Conservation (phyloP, 2,888 invertebrate species). For the Lithophane socia region DNA sequence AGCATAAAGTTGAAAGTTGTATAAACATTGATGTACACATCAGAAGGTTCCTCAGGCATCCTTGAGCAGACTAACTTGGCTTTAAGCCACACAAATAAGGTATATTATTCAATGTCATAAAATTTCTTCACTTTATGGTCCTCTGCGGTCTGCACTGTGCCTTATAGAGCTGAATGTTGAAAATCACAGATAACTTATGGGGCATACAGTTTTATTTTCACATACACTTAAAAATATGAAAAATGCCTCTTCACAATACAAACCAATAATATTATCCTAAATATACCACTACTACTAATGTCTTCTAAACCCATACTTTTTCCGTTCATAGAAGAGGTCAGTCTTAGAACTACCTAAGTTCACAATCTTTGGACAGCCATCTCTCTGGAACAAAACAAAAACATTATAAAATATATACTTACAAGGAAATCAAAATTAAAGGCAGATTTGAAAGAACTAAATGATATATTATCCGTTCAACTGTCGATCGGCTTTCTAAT, state of each 20-base stretch:
- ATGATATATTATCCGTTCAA: not conserved
- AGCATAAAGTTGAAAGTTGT: not conserved
- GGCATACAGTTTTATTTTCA: not conserved
- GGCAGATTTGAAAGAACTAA: not conserved
- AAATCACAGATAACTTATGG: slow-evolving; percentile 21
- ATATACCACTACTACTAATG: slow-evolving; percentile 91
- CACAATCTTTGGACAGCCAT: slow-evolving; percentile 99
- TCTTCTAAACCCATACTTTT: slow-evolving; percentile 99
- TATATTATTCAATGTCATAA: not conserved
- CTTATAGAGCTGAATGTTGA: not conserved
- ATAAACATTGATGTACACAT: not conserved
- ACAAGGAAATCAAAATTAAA: not conserved
- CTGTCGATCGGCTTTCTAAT: too few relatives aligned
- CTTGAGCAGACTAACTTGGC: not conserved
- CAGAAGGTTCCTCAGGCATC: not conserved
- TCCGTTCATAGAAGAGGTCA: slow-evolving; percentile 99
- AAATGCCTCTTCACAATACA: slow-evolving; percentile 17
- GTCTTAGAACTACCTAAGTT: slow-evolving; percentile 99
- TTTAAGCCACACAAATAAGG: not conserved
- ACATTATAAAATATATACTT: not conserved
- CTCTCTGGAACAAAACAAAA: slow-evolving; percentile 92
- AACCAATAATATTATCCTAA: slow-evolving; percentile 38
- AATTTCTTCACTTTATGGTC: not conserved
- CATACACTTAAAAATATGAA: slow-evolving; percentile 10
- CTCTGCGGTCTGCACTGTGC: not conserved